These are phyloP conservation scores for Napeogenes inachia DNA, from an alignment of 2,888 invertebrate species.

Conservation along the genomic window DNA sequence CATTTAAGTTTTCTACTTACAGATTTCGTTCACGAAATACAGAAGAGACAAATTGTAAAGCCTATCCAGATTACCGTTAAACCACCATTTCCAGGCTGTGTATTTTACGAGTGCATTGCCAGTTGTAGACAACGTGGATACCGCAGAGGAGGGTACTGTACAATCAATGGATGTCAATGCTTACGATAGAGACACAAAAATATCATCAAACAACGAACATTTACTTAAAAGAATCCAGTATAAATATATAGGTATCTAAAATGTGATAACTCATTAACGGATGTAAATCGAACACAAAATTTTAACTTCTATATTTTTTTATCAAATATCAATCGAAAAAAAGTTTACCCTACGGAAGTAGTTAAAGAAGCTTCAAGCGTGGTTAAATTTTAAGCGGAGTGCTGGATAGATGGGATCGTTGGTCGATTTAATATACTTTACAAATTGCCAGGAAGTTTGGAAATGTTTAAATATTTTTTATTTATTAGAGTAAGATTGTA, in stretches of 20 bases:
- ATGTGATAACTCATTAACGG: too few relatives aligned
- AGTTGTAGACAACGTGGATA: conserved; percentile 46
- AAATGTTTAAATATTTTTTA: too few relatives aligned
- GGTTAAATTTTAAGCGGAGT: too few relatives aligned
- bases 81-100: conserved; percentile 45
- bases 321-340: too few relatives aligned
- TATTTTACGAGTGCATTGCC: conserved; percentile 57
- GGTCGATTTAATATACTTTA: too few relatives aligned
- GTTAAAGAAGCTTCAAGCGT: too few relatives aligned
- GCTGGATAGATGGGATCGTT: too few relatives aligned
- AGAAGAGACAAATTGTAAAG: conserved; percentile 29
- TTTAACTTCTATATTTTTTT: too few relatives aligned
- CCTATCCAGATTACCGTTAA: conserved; percentile 37
- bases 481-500: too few relatives aligned
- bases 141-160: conserved; percentile 51
- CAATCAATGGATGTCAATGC: conserved; percentile 57
- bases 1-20: conserved; percentile 5
- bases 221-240: not conserved
- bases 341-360: too few relatives aligned
- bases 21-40: conserved; percentile 23
- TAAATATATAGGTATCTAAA: not conserved
- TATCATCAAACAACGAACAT: not conserved
- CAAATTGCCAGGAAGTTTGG: too few relatives aligned
- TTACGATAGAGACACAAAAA: conserved; percentile 22
- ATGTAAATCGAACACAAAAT: too few relatives aligned